Evolutionary conservation across 2,888 invertebrate genomes (phyloP).

Genomic region (Amphipoea lucens): DNA sequence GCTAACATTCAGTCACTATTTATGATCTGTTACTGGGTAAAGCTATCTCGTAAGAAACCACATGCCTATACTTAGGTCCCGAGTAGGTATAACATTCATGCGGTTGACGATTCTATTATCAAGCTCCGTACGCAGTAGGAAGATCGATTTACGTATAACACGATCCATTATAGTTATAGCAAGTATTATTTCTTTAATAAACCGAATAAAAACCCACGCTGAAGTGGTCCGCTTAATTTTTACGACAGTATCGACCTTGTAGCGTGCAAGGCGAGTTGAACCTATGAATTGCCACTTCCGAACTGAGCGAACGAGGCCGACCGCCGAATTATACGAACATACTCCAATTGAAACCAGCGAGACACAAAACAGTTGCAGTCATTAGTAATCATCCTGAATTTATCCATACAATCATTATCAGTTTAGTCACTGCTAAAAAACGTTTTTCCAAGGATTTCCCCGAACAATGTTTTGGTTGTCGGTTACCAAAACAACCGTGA

Average conservation of each 20-base stretch:
- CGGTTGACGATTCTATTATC: constrained; percentile 44
- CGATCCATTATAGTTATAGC: constrained; percentile 31
- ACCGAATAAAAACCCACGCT: constrained; percentile 53
- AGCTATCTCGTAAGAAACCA: constrained; percentile 33
- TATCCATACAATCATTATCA: constrained; percentile 18
- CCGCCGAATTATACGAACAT: constrained; percentile 68
- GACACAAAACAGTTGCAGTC: constrained; percentile 35
- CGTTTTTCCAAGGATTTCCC: constrained; percentile 47
- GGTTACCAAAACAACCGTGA: constrained; percentile 54
- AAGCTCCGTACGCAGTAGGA: constrained; percentile 25
- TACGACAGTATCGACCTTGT: constrained; percentile 77
- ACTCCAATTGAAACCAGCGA: constrained; percentile 60
- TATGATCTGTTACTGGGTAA: constrained; percentile 31
- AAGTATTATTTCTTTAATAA: constrained; percentile 53
- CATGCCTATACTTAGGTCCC: constrained; percentile 12
- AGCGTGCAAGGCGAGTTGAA: constrained; percentile 73
- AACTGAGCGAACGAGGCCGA: constrained; percentile 77
- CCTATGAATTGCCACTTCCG: constrained; percentile 83
- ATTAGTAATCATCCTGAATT: constrained; percentile 41
- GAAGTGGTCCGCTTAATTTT: constrained; percentile 59
- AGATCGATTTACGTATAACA: constrained; percentile 40
- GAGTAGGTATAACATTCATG: constrained; percentile 37
- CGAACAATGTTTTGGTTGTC: constrained; percentile 30
- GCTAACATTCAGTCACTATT: constrained; percentile 17
- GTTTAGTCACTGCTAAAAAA: constrained; percentile 22